These are phyloP conservation scores for Zosterops borbonicus DNA, from an alignment of 2,113 vertebrate species.

Conservation along the genomic window DNA sequence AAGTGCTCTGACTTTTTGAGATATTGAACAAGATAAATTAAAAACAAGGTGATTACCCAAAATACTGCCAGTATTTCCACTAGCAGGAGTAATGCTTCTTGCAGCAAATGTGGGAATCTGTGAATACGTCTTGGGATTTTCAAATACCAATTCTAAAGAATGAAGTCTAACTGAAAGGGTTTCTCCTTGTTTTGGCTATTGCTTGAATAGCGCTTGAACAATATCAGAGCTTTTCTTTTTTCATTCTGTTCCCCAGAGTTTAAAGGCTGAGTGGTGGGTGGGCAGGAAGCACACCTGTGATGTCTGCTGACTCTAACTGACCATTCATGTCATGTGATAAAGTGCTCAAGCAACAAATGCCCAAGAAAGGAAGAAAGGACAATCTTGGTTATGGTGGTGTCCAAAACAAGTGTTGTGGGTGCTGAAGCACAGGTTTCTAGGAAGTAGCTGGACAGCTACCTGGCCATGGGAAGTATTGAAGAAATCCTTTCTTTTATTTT, in stretches of 20 bases:
- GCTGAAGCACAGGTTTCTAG: background rate
- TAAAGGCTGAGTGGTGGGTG: background rate
- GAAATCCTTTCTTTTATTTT: background rate
- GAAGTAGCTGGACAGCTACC: background rate
- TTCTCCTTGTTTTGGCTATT: background rate
- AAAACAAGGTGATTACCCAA: background rate
- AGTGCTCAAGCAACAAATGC: background rate
- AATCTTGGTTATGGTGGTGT: background rate
- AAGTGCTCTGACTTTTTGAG: background rate
- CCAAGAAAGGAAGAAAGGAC: background rate
- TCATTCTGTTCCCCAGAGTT: fast-evolving
- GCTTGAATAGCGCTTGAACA: background rate
- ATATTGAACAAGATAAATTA: background rate
- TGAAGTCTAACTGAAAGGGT: background rate
- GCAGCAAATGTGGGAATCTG: background rate
- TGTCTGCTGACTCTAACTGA: background rate
- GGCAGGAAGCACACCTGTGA: background rate
- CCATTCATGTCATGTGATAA: background rate
- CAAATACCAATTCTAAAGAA: background rate
- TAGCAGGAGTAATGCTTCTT: background rate
- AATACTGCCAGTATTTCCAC: background rate
- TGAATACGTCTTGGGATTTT: background rate
- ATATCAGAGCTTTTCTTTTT: background rate
- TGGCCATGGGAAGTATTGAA: background rate
- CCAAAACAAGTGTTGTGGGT: background rate